Conservation (phyloP, 2,113 vertebrate genomes). For the Lepus europaeus region DNA sequence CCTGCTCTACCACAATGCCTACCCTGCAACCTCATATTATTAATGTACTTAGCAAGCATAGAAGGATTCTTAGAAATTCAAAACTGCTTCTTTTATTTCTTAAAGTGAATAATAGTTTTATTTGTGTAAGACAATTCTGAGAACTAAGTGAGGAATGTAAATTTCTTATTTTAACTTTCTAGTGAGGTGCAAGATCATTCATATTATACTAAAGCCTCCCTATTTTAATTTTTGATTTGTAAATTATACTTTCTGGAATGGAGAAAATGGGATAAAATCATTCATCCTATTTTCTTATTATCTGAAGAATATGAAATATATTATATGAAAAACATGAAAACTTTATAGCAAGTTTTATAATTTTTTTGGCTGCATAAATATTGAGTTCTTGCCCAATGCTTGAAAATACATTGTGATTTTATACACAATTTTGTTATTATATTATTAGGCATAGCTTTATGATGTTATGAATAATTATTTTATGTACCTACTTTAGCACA, state of each 20-base stretch:
- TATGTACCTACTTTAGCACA: background rate
- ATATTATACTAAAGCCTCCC: background rate
- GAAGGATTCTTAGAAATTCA: background rate
- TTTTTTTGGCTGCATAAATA: constrained; percentile 1
- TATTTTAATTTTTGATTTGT: background rate
- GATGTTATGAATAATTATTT: background rate
- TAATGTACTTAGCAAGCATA: background rate
- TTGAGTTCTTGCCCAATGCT: background rate
- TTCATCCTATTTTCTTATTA: constrained; percentile 2
- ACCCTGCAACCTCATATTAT: background rate
- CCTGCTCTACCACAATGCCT: too few relatives aligned
- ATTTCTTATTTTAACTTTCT: constrained; percentile 48
- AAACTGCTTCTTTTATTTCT: background rate
- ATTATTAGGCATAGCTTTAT: background rate
- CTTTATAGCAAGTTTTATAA: background rate
- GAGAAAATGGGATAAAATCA: background rate
- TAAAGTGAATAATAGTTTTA: too few relatives aligned
- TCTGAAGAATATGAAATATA: background rate
- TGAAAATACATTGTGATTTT: background rate
- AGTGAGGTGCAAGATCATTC: background rate
- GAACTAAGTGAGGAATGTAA: background rate
- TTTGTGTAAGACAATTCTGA: too few relatives aligned
- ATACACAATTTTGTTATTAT: too few relatives aligned
- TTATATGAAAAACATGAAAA: constrained; percentile 22
- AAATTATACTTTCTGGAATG: constrained; percentile 15